Conservation (phyloP, 2,797 vertebrate genomes). For the Poeciliopsis presidionis region DNA sequence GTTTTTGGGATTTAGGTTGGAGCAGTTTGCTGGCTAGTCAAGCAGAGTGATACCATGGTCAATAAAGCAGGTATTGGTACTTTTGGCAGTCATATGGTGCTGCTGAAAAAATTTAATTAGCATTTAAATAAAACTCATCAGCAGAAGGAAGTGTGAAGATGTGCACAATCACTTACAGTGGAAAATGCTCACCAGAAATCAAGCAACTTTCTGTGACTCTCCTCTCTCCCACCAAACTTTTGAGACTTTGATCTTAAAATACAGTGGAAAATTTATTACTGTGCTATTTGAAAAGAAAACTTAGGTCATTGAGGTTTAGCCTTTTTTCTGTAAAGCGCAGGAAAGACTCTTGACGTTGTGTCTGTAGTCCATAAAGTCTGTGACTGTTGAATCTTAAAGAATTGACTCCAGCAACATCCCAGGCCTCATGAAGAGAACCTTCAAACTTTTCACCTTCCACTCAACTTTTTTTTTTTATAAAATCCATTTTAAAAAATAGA, state of each 20-base stretch:
- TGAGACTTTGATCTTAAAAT: background rate
- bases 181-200: background rate
- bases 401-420: background rate
- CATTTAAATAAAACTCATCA: background rate
- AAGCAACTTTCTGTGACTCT: background rate
- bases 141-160: background rate
- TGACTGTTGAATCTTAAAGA: background rate
- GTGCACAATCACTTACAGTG: background rate
- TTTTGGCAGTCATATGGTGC: background rate
- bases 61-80: background rate
- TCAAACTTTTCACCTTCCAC: background rate
- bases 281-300: background rate
- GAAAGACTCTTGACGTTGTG: background rate
- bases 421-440: background rate
- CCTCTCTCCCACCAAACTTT: background rate
- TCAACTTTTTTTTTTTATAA: background rate
- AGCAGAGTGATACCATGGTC: background rate
- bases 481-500: background rate
- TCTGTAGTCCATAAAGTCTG: background rate
- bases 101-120: background rate
- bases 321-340: background rate
- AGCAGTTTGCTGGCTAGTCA: background rate
- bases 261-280: background rate
- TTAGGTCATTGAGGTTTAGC: background rate
- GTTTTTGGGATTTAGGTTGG: background rate